Percentiles rank a stretch among this genome's conserved stretches.
phyloP scores from a whole-genome alignment of 2,888 invertebrate genomes.

The Pheosia tremula region DNA sequence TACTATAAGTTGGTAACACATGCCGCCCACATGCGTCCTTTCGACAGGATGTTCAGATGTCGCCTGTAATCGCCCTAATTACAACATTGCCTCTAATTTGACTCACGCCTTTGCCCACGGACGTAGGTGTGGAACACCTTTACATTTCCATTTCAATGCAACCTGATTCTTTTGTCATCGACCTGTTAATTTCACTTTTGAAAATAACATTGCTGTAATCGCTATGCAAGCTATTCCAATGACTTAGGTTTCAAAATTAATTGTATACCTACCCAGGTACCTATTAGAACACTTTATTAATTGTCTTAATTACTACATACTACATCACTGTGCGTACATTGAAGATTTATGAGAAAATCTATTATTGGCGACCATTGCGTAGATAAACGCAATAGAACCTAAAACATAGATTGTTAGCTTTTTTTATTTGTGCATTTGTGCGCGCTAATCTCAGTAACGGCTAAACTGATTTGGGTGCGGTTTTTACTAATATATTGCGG shows the following conservation, averaged over 20 bases:
- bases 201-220: not conserved
- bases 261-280: too few species aligned
- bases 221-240: not conserved
- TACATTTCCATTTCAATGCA: conserved; percentile 61
- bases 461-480: too few species aligned
- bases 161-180: conserved; percentile 57
- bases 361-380: too few species aligned
- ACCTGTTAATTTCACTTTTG: conserved; percentile 9
- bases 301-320: too few species aligned
- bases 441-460: too few species aligned
- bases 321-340: too few species aligned
- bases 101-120: conserved; percentile 50
- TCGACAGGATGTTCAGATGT: conserved; percentile 34
- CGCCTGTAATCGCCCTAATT: conserved; percentile 56
- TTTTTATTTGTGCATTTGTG: too few species aligned
- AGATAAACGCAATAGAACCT: too few species aligned
- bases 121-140: conserved; percentile 56
- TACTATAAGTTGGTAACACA: conserved; percentile 19
- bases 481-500: too few species aligned
- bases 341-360: too few species aligned
- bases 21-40: conserved; percentile 36
- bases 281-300: too few species aligned
- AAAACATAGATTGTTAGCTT: too few species aligned
- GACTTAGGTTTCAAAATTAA: not conserved
- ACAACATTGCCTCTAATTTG: conserved; percentile 65